Evolutionary conservation across 1,140 invertebrate genomes (phyloP), one percentile per base, ranked within the genome.

Genomic region (Patella vulgata): DNA sequence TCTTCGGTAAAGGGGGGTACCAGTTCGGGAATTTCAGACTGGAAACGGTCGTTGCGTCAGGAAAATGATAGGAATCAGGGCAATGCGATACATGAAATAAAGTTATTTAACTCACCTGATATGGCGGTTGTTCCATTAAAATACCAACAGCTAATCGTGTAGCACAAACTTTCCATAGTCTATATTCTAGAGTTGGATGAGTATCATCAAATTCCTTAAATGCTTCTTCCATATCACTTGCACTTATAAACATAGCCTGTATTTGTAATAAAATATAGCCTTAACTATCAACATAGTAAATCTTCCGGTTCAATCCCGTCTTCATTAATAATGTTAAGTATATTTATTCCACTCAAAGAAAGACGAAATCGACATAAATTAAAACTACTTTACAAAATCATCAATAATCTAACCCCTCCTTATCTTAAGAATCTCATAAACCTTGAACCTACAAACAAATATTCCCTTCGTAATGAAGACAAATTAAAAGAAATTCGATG

Each of bases 121-220:
- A 80, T 19, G 71, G 59, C 11, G 74, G 66, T 47, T 77, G 69
- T 46, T 77, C 74, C 66, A 74, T 66, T 2, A 80, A 61, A 27
- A 80, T 65, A 44, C 64, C 69, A 3, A 71, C 63, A 36, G 78
- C 72, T 2, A 82, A 63, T 21, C 77, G 68, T 40, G 79, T 68
- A 30, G 74, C 78, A 68, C 73, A 77, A 17, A 80, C 77, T 43
- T 71, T 68, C 80, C 80, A 82, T 27, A 82, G 64, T 12, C 79
- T 66, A 25, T 76, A 68, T 43, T 76, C 73, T 17, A 82, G 60
- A 3, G 80, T 74, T 23, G 79, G 77, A 0, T 77, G 66, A 4
- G 69, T 60, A 28, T 70, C 54, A 0, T 27, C 23, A 54, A 81
- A 81, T 21, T 62, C 60, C 12, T 68, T 27, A 19, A 78, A 61